Base-by-base conservation (phyloP, 2,797 vertebrate species). In the Danio tinwini region DNA sequence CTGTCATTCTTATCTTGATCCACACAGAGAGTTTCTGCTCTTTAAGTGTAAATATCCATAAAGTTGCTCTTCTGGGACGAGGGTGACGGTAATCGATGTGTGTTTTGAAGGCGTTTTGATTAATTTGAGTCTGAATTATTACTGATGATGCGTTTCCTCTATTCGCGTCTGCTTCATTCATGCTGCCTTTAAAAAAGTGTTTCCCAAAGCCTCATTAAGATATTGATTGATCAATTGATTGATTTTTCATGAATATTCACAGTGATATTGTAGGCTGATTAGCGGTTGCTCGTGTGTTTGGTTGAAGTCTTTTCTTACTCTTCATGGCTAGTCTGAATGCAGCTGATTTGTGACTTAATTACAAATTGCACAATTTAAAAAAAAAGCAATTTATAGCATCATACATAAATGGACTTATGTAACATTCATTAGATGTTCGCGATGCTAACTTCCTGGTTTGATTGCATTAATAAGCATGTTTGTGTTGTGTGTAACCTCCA, bases 91-190 rank as follows among this genome's bases (percentile, higher is more conserved):
- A 87, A 92, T 87, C 90, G 90, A 88, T 82, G 80, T 50, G 88
- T 88, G 87, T 86, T 11, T n/a, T 5, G 10, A 50, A 50, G 45
- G 4, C 17, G 82, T 64, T 84, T 83, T 81, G 73, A 84, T 71
- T 64, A 29, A 83, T 67, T 53, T 47, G 68, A 45, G 50, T 71
- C 56, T 83, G 89, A 91, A 90, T 88, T 82, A 86, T 87, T 85
- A 87, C 90, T 92, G 92, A 93, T 93, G 91, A 90, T 86, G 76
- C 50, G 85, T 85, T 90, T 88, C 89, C 88, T 87, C 91, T 86
- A 87, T 85, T 87, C 87, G 83, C 79, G 69, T 72, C 74, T 55
- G 62, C 77, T 74, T 76, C 42, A 55, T 81, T 63, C 74, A 72
- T 63, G 50, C 40, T 53, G 71, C 49, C 77, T 42, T 81, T 63